Conservation (phyloP, 2,888 invertebrate genomes). For the Drosophila tripunctata region DNA sequence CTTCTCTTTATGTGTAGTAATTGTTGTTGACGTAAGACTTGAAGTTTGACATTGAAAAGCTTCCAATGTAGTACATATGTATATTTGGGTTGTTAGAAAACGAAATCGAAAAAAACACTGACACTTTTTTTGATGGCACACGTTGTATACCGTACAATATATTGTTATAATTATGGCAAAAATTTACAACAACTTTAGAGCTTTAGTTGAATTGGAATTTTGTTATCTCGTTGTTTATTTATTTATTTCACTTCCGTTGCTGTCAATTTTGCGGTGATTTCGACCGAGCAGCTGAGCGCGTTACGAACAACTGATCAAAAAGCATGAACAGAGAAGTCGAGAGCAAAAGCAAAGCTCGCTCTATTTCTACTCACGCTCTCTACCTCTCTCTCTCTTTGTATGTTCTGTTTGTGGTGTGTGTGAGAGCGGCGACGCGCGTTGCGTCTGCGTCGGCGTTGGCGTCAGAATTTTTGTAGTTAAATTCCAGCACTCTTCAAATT, state of each 20-base stretch:
- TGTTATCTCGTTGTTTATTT: conserved; percentile 32
- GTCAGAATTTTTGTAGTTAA: conserved; percentile 56
- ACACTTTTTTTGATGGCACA: conserved; percentile 47
- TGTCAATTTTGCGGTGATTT: conserved; percentile 73
- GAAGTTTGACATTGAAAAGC: conserved; percentile 34
- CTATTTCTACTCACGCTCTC: conserved; percentile 8
- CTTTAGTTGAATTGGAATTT: conserved; percentile 17
- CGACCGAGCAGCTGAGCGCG: conserved; percentile 74
- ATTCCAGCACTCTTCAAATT: conserved; percentile 69
- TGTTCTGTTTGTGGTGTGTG: conserved; percentile 7
- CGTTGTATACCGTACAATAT: conserved; percentile 27
- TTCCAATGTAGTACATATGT: conserved; percentile 2
- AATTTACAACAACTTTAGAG: conserved; percentile 69
- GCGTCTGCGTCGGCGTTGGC: conserved; percentile 22
- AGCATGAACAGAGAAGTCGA: conserved; percentile 34
- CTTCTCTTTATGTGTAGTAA: conserved; percentile 15
- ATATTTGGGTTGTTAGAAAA: conserved; percentile 14
- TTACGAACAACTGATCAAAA: conserved; percentile 72
- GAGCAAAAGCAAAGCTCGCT: conserved; percentile 52
- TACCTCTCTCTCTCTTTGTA: neutral
- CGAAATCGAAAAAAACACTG: too few relatives aligned
- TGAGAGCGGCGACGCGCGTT: conserved; percentile 2
- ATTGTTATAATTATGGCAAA: conserved; percentile 60
- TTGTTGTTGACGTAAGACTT: conserved; percentile 51
- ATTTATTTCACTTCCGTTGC: conserved; percentile 43